Percentiles rank a stretch among this genome's conserved stretches.
Evolutionary conservation across 30 jellyfish, hydroid and myxozoan genomes (phyloP).

Genomic region (Aurelia aurita): DNA sequence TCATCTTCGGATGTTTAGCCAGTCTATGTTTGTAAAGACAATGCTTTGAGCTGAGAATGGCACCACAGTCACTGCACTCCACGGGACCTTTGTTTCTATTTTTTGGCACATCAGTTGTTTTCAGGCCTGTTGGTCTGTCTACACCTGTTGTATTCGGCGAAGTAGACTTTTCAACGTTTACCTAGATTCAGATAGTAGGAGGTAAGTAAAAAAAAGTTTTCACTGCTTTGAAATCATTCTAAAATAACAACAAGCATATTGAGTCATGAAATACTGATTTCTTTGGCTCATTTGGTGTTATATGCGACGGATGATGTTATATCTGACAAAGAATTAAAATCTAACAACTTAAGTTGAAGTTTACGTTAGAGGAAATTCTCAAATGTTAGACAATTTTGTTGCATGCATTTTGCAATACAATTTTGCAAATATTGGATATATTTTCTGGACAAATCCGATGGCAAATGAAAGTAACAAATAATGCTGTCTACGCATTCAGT

Average conservation of each 20-base stretch:
- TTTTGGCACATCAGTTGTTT: conserved; percentile 2
- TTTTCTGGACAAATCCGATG: too few relatives aligned
- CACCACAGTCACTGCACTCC: conserved; percentile 19
- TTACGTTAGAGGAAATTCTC: too few relatives aligned
- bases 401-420: too few relatives aligned
- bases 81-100: conserved; percentile 1
- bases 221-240: background rate
- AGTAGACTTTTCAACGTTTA: background rate
- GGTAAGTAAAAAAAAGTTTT: background rate
- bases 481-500: too few relatives aligned
- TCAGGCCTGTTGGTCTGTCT: background rate
- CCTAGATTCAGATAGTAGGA: background rate
- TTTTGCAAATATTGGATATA: too few relatives aligned
- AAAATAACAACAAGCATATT: background rate
- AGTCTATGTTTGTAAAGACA: conserved; percentile 11
- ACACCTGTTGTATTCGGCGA: background rate
- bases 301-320: too few relatives aligned
- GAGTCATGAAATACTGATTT: background rate
- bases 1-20: background rate
- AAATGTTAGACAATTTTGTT: too few relatives aligned
- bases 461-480: too few relatives aligned
- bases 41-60: conserved; percentile 12
- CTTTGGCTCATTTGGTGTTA: too few relatives aligned
- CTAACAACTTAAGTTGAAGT: too few relatives aligned
- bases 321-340: too few relatives aligned